Percentiles rank a stretch among this genome's conserved stretches.
phyloP scores from a whole-genome alignment of 1,140 invertebrate species.

The Heliconius hewitsoni region DNA sequence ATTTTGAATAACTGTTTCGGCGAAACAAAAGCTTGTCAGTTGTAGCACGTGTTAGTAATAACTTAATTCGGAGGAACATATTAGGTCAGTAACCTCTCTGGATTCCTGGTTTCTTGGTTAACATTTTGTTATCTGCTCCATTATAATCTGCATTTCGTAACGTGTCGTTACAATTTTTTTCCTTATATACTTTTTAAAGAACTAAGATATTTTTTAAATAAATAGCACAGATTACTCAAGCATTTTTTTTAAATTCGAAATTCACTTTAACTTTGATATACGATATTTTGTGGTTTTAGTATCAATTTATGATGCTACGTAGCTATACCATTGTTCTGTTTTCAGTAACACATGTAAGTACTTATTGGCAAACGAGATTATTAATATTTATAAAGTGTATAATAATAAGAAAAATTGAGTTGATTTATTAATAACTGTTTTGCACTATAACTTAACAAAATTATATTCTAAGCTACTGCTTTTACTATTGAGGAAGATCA shows the following conservation, averaged over 20 bases:
- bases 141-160: slow-evolving; percentile 48
- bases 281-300: neutral
- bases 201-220: too few species aligned
- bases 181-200: neutral
- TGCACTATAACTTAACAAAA: too few species aligned
- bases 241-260: neutral
- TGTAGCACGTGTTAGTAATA: slow-evolving; percentile 20
- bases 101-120: slow-evolving; percentile 42
- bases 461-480: too few species aligned
- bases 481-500: too few species aligned
- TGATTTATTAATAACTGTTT: neutral
- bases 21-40: slow-evolving; percentile 3
- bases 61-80: slow-evolving; percentile 28
- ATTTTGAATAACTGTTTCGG: slow-evolving; percentile 5
- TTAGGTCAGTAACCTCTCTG: slow-evolving; percentile 48
- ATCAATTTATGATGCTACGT: neutral
- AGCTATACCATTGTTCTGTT: neutral
- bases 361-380: neutral
- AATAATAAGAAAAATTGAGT: neutral
- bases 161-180: slow-evolving; percentile 18
- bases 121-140: slow-evolving; percentile 48
- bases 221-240: too few species aligned
- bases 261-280: neutral
- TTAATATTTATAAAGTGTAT: neutral
- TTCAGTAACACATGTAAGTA: neutral